Percentiles rank a stretch among this genome's conserved stretches.
Evolutionary conservation across 1,140 invertebrate genomes (phyloP).

Genomic region (Drosophila mauritiana): DNA sequence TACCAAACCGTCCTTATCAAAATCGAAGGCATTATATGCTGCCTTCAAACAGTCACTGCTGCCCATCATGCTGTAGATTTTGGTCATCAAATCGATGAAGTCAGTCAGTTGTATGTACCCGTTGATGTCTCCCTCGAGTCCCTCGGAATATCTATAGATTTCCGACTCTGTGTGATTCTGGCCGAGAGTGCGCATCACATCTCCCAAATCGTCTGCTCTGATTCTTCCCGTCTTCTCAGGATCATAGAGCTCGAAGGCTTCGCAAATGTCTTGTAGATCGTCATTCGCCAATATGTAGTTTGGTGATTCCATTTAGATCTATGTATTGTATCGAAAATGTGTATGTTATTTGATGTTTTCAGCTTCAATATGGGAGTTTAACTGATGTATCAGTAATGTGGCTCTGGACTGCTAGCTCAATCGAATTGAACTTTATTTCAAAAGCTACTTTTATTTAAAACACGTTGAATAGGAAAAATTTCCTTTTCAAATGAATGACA

Average conservation of each 20-base stretch:
- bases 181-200: conserved; percentile 31
- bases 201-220: conserved; percentile 15
- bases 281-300: conserved; percentile 8
- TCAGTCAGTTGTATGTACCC: conserved; percentile 20
- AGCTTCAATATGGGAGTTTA: neutral
- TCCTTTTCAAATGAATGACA: too few relatives aligned
- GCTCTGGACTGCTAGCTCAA: neutral
- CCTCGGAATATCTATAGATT: conserved; percentile 29
- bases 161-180: conserved; percentile 49
- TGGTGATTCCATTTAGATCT: conserved; percentile 23
- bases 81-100: conserved; percentile 27
- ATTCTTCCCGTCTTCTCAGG: conserved; percentile 22
- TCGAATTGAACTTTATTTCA: neutral
- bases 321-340: too few relatives aligned
- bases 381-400: neutral
- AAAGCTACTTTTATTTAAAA: neutral
- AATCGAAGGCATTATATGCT: conserved; percentile 45
- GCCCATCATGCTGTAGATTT: neutral
- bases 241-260: conserved; percentile 33
- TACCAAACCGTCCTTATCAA: conserved; percentile 34
- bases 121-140: conserved; percentile 31
- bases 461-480: too few relatives aligned
- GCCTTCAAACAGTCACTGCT: conserved; percentile 16
- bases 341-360: neutral
- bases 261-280: conserved; percentile 20